These are phyloP conservation scores for Acinonyx jubatus DNA, from an alignment of 2,113 vertebrate species.

Conservation along the genomic window DNA sequence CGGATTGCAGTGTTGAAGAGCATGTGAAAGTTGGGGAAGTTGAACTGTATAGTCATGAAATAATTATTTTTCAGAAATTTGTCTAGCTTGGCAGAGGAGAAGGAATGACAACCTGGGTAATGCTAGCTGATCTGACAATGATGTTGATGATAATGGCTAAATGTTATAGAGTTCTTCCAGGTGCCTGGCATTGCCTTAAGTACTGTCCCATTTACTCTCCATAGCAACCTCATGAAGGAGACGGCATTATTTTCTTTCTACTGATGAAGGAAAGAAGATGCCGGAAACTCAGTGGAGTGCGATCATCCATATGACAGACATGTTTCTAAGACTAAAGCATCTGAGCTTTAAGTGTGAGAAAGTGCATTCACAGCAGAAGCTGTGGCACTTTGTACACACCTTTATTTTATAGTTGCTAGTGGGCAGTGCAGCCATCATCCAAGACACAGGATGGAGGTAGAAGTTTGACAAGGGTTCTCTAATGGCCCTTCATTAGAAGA, in stretches of 20 bases:
- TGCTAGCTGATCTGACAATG: neutral
- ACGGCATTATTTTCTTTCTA: neutral
- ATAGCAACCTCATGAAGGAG: neutral
- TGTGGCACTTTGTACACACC: too few relatives aligned
- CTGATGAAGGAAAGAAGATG: neutral
- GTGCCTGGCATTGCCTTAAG: neutral
- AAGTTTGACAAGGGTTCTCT: neutral
- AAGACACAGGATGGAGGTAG: fast-evolving
- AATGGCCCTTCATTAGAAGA: neutral
- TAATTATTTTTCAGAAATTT: neutral
- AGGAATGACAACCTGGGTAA: neutral
- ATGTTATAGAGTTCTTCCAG: neutral
- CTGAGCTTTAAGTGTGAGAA: neutral
- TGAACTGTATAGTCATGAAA: neutral
- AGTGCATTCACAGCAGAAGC: neutral
- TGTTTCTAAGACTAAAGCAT: neutral
- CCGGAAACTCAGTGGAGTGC: neutral
- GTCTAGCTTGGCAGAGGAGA: neutral
- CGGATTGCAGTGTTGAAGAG: neutral
- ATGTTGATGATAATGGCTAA: neutral
- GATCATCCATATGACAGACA: neutral
- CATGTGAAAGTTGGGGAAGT: neutral
- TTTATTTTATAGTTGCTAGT: neutral
- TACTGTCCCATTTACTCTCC: too few relatives aligned
- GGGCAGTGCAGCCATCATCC: neutral